phyloP scores from a whole-genome alignment of 2,888 invertebrate genomes.

The Hipparchia semele region DNA sequence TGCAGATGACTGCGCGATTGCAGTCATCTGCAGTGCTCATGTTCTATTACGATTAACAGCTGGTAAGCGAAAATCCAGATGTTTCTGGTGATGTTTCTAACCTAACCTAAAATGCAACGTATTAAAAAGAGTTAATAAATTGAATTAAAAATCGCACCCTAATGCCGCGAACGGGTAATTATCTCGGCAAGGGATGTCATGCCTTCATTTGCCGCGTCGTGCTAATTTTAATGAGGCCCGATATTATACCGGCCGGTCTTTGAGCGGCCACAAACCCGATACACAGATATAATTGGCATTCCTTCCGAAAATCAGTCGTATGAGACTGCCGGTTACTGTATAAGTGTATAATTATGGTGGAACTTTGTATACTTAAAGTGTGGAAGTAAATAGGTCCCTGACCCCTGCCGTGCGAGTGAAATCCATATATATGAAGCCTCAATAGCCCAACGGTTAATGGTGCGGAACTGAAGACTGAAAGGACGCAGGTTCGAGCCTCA shows the following conservation, averaged over 20 bases:
- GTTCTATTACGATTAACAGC: too few relatives aligned
- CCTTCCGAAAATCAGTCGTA: constrained; percentile 31
- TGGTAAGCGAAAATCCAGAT: too few relatives aligned
- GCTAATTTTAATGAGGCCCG: constrained; percentile 60
- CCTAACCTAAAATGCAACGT: too few relatives aligned
- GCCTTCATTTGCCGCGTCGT: constrained; percentile 50
- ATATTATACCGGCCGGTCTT: constrained; percentile 37
- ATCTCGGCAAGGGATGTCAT: constrained; percentile 41
- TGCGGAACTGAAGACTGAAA: too few relatives aligned
- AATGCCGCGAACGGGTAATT: constrained; percentile 37
- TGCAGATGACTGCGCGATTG: too few relatives aligned
- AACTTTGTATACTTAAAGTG: neutral
- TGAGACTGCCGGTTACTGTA: constrained; percentile 16
- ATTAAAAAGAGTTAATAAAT: neutral
- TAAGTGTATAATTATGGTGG: constrained; percentile 15
- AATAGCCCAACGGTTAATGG: too few relatives aligned
- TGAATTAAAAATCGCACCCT: constrained; percentile 31
- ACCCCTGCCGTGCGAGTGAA: neutral
- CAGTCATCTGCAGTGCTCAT: too few relatives aligned
- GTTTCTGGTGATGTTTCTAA: too few relatives aligned
- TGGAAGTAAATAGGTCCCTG: constrained; percentile 3
- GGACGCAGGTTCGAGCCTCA: too few relatives aligned
- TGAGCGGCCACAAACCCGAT: constrained; percentile 17
- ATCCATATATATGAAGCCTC: too few relatives aligned
- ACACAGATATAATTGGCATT: constrained; percentile 36